These are phyloP conservation scores for Plusia festucae DNA, from an alignment of 2,888 invertebrate species.

Conservation along the genomic window DNA sequence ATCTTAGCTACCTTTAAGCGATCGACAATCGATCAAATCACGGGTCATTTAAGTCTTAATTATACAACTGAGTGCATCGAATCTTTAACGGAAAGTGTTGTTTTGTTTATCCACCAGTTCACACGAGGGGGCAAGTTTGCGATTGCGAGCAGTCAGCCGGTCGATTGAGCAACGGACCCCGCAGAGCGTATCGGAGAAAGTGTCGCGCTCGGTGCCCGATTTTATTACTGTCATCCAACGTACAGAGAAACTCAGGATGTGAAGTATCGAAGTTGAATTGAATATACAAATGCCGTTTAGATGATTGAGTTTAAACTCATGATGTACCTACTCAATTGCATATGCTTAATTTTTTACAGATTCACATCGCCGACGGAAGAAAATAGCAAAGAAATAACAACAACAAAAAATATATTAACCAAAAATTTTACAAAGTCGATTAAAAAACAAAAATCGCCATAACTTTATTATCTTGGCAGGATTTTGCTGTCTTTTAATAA, in stretches of 20 bases:
- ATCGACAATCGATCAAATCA: background rate
- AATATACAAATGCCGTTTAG: constrained; percentile 52
- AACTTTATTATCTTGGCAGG: background rate
- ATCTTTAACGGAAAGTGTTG: constrained; percentile 13
- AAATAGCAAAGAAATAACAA: too few species aligned
- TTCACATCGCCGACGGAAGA: too few species aligned
- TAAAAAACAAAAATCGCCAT: background rate
- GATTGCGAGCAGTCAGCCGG: constrained; percentile 50
- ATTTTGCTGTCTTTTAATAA: background rate
- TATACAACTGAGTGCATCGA: background rate
- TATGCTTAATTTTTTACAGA: background rate
- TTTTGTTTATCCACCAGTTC: constrained; percentile 35
- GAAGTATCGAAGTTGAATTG: constrained; percentile 50
- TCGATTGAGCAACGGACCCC: constrained; percentile 57
- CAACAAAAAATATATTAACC: too few species aligned
- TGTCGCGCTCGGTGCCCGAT: constrained; percentile 53
- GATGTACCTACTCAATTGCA: constrained; percentile 12
- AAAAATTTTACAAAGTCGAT: background rate
- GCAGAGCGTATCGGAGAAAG: constrained; percentile 60
- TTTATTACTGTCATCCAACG: constrained; percentile 59
- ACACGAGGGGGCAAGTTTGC: constrained; percentile 48
- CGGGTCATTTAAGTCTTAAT: constrained; percentile 2
- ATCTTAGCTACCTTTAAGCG: too few species aligned
- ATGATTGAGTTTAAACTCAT: constrained; percentile 37
- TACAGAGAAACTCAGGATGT: constrained; percentile 66